phyloP scores from a whole-genome alignment of 2,888 invertebrate species.

The Lasioglossum marginatum region DNA sequence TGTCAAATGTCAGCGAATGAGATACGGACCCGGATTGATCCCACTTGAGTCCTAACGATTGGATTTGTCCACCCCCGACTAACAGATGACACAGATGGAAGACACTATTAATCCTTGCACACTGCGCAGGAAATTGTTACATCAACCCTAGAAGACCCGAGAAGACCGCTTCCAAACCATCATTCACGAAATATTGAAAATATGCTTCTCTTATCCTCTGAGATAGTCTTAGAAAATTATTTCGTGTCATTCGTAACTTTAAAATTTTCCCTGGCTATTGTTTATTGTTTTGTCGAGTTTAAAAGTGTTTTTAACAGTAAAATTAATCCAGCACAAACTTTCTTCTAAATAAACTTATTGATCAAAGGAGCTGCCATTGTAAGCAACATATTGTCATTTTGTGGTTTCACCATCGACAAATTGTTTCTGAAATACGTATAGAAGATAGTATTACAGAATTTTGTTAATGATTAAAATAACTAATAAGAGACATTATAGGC shows the following conservation, averaged over 20 bases:
- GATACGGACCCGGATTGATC: slow-evolving; percentile 6
- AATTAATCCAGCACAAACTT: neutral
- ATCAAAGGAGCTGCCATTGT: too few relatives aligned
- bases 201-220: neutral
- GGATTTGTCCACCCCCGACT: neutral
- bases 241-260: neutral
- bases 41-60: slow-evolving; percentile 14
- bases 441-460: neutral
- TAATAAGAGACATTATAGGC: neutral
- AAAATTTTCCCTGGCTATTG: neutral
- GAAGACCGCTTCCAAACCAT: too few relatives aligned
- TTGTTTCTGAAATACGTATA: neutral
- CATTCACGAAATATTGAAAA: neutral
- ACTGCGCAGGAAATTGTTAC: neutral
- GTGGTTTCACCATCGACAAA: too few relatives aligned
- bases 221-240: neutral
- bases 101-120: neutral
- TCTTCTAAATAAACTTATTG: too few relatives aligned
- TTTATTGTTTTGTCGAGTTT: neutral
- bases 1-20: slow-evolving; percentile 4
- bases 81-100: slow-evolving; percentile 14
- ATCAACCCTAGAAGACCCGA: neutral
- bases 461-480: neutral
- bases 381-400: too few relatives aligned
- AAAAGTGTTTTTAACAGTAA: neutral